A percentile compares a stretch with the other conserved stretches of the same genome.
These are phyloP conservation scores for Lineus longissimus DNA, from an alignment of 1,140 invertebrate genomes.

Conservation along the genomic window DNA sequence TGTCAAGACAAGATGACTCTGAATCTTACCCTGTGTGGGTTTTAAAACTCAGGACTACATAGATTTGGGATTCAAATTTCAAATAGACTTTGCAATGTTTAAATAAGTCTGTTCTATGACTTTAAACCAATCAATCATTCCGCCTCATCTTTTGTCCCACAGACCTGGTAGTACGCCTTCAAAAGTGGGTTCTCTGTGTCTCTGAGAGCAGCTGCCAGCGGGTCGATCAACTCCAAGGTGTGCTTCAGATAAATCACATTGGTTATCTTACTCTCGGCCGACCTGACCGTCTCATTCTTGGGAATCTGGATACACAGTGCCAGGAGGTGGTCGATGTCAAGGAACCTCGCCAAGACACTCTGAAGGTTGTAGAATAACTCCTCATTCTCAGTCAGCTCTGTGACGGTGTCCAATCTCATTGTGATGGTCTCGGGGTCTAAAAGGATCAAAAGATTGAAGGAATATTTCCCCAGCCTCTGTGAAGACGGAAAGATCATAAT, in stretches of 20 bases:
- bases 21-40: too few species aligned
- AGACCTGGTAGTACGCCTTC: slow-evolving; percentile 62
- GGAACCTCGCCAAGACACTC: slow-evolving; percentile 58
- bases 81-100: too few species aligned
- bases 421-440: slow-evolving; percentile 65
- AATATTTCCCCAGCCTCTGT: background rate
- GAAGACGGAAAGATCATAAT: background rate
- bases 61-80: too few species aligned
- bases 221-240: slow-evolving; percentile 67
- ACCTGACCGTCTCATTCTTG: slow-evolving; percentile 60
- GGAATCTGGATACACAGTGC: slow-evolving; percentile 60
- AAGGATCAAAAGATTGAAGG: slow-evolving; percentile 9
- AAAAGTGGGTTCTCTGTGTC: slow-evolving; percentile 62
- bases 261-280: slow-evolving; percentile 72
- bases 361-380: slow-evolving; percentile 60
- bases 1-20: too few species aligned
- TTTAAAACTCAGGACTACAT: too few species aligned
- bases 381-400: slow-evolving; percentile 65
- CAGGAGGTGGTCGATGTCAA: slow-evolving; percentile 64
- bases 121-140: too few species aligned
- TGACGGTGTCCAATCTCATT: slow-evolving; percentile 67
- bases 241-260: slow-evolving; percentile 75
- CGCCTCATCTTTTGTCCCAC: too few species aligned
- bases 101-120: too few species aligned
- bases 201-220: slow-evolving; percentile 62